Conservation (phyloP, 1,140 invertebrate species). For the Hirudo medicinalis region DNA sequence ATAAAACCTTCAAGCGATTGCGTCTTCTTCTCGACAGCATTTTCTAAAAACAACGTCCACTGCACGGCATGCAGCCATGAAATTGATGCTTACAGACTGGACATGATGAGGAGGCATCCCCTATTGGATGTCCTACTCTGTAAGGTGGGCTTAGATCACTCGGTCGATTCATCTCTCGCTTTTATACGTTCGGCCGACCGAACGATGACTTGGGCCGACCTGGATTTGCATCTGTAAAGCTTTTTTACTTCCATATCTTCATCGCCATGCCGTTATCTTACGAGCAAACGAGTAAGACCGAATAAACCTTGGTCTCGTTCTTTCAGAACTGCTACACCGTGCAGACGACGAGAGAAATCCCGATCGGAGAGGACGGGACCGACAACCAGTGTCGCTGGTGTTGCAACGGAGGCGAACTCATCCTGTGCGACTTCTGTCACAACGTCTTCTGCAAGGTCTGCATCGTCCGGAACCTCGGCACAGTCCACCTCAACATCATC, state of each 20-base stretch:
- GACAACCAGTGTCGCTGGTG: constrained; percentile 82
- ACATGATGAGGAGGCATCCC: constrained; percentile 48
- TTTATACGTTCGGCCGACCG: too few species aligned
- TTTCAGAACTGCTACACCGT: too few species aligned
- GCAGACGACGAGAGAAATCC: constrained; percentile 47
- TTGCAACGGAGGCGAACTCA: constrained; percentile 64
- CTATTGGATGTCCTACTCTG: constrained; percentile 64
- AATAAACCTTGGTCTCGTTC: too few species aligned
- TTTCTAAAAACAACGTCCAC: constrained; percentile 22
- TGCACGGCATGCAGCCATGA: constrained; percentile 37
- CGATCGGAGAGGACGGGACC: constrained; percentile 67
- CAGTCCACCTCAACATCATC: constrained; percentile 54
- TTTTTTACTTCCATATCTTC: too few species aligned
- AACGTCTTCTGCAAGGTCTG: constrained; percentile 68
- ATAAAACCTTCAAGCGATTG: too few species aligned
- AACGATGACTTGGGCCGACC: too few species aligned
- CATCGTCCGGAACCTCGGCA: constrained; percentile 63
- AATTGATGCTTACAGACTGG: constrained; percentile 31
- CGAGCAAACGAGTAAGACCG: too few species aligned
- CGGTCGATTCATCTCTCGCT: not conserved
- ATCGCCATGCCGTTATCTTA: too few species aligned
- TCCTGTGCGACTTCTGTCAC: constrained; percentile 67
- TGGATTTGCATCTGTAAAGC: too few species aligned
- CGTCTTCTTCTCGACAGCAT: too few species aligned
- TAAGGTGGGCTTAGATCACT: constrained; percentile 39